These are phyloP conservation scores for Iphiclides podalirius DNA, from an alignment of 2,888 invertebrate genomes.

Conservation along the genomic window DNA sequence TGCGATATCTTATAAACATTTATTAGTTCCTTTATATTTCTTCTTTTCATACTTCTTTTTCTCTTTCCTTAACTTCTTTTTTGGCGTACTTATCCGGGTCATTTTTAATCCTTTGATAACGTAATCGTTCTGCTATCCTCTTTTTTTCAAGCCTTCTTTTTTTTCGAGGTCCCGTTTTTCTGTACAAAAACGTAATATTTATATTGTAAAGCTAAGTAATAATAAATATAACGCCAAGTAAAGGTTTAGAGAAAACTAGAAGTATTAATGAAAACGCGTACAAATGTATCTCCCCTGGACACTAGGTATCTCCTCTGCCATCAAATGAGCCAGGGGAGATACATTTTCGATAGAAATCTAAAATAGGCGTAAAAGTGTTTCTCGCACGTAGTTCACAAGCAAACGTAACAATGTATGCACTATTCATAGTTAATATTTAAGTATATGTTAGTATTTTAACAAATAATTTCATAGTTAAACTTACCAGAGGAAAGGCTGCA, in stretches of 20 bases:
- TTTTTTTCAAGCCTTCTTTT: constrained; percentile 23
- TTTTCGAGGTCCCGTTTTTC: constrained; percentile 15
- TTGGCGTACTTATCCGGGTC: constrained; percentile 19
- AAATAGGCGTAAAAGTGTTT: constrained; percentile 27
- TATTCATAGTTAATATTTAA: constrained; percentile 23
- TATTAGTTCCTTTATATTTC: too few relatives aligned
- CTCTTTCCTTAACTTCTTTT: too few relatives aligned
- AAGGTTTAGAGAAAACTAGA: neutral
- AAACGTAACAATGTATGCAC: constrained; percentile 24
- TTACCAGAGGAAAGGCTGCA: constrained; percentile 24
- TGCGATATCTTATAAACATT: too few relatives aligned
- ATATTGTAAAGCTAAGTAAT: constrained; percentile 14
- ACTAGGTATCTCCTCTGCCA: constrained; percentile 18
- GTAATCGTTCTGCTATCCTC: constrained; percentile 18
- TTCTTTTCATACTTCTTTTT: too few relatives aligned
- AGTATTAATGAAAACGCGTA: neutral
- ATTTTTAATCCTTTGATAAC: constrained; percentile 26
- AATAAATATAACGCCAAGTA: neutral
- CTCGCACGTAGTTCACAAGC: constrained; percentile 23
- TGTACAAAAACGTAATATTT: constrained; percentile 12
- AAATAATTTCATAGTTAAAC: constrained; percentile 20
- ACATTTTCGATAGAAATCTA: constrained; percentile 25
- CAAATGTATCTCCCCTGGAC: constrained; percentile 12
- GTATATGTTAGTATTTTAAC: constrained; percentile 19
- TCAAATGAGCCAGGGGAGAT: constrained; percentile 17